Conservation (phyloP, 2,113 vertebrate species). For the Callipepla californica region DNA sequence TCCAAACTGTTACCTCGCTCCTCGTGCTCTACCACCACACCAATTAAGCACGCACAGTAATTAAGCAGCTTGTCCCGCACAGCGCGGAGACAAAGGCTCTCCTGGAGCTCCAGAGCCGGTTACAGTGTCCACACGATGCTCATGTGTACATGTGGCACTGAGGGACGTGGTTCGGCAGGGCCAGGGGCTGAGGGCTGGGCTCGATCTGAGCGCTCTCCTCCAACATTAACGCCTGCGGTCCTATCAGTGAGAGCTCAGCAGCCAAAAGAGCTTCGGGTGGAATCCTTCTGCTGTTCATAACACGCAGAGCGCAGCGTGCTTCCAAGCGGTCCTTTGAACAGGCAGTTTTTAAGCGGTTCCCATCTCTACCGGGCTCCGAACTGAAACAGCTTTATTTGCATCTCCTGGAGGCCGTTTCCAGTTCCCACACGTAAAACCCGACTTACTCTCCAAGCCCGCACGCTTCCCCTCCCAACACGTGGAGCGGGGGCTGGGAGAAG, state of each 20-base stretch:
- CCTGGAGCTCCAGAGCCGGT: rapidly evolving
- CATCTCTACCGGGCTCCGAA: rapidly evolving
- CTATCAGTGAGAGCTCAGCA: too few relatives aligned
- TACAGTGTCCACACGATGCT: rapidly evolving
- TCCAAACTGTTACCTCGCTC: not conserved
- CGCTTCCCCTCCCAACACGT: too few relatives aligned
- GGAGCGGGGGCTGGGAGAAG: not conserved
- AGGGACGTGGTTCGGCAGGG: too few relatives aligned
- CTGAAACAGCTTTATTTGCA: not conserved
- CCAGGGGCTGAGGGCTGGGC: too few relatives aligned
- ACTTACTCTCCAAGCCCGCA: too few relatives aligned
- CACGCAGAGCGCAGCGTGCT: not conserved
- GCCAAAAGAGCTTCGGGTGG: too few relatives aligned
- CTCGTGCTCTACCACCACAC: not conserved
- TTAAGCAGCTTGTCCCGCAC: not conserved
- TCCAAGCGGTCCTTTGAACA: not conserved
- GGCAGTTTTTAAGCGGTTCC: rapidly evolving
- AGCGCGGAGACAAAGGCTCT: rapidly evolving
- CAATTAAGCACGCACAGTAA: not conserved
- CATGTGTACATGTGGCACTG: too few relatives aligned
- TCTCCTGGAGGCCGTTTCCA: not conserved
- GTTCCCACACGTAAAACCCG: not conserved
- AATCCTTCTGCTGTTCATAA: too few relatives aligned
- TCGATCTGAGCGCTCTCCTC: too few relatives aligned
- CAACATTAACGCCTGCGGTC: too few relatives aligned